Conservation (phyloP, 2,888 invertebrate species). For the Ophion ventricosus region DNA sequence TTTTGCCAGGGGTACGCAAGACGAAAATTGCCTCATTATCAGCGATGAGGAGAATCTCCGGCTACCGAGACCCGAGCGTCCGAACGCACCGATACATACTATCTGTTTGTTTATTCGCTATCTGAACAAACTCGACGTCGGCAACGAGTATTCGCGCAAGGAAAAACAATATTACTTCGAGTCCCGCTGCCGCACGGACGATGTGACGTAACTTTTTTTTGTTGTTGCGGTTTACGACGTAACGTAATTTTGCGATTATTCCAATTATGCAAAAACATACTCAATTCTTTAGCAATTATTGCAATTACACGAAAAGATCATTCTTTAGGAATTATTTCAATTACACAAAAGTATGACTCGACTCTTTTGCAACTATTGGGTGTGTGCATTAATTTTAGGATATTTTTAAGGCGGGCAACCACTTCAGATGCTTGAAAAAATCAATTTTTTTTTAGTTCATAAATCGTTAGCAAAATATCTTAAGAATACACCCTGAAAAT, state of each 20-base stretch:
- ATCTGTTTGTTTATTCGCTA: constrained; percentile 18
- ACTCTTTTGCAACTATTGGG: too few species aligned
- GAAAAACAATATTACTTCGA: not conserved
- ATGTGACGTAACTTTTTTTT: not conserved
- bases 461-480: too few species aligned
- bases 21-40: constrained; percentile 32
- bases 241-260: not conserved
- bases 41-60: not conserved
- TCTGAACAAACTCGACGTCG: not conserved
- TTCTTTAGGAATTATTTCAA: not conserved
- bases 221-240: not conserved
- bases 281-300: not conserved
- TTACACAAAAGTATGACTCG: too few species aligned
- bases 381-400: too few species aligned
- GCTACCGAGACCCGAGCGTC: not conserved
- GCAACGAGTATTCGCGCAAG: not conserved
- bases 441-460: too few species aligned
- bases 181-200: not conserved
- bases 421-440: too few species aligned
- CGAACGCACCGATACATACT: constrained; percentile 13
- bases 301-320: not conserved
- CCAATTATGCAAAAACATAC: not conserved
- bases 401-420: too few species aligned
- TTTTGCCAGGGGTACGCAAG: not conserved
- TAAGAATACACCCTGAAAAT: too few species aligned